A percentile compares a stretch with the other conserved stretches of the same genome.
These are phyloP conservation scores for Drosophila tropicalis DNA, from an alignment of 1,140 invertebrate genomes.

Conservation along the genomic window DNA sequence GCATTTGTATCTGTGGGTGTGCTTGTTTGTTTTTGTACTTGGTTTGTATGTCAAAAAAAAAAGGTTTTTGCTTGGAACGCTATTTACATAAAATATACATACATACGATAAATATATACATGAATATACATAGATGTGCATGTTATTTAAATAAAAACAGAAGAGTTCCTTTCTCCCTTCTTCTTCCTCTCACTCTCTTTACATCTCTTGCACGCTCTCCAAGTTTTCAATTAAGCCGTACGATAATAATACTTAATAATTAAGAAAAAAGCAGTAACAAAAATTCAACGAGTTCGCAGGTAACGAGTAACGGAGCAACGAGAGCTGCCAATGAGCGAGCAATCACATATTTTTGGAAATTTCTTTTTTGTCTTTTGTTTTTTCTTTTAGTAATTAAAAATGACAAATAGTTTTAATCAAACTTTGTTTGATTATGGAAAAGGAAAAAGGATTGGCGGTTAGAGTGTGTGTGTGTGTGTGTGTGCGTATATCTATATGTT, in stretches of 20 bases:
- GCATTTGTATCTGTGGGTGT: neutral
- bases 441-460: neutral
- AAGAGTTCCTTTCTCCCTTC: neutral
- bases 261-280: neutral
- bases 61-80: neutral
- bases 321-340: neutral
- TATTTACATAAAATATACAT: neutral
- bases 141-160: neutral
- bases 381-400: neutral
- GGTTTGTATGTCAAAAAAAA: slow-evolving; percentile 27
- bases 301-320: neutral
- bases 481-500: neutral
- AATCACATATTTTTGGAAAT: neutral
- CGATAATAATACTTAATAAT: neutral
- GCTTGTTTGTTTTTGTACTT: slow-evolving; percentile 9
- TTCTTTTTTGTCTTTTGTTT: neutral
- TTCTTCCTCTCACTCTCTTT: neutral
- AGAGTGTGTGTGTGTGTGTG: neutral
- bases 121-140: neutral
- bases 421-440: neutral
- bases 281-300: neutral
- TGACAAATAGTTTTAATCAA: neutral
- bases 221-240: neutral
- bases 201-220: neutral
- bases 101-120: neutral